phyloP scores from a whole-genome alignment of 30 jellyfish, hydroid and myxozoan species.

The Aurelia aurita complex sp. Pacific region DNA sequence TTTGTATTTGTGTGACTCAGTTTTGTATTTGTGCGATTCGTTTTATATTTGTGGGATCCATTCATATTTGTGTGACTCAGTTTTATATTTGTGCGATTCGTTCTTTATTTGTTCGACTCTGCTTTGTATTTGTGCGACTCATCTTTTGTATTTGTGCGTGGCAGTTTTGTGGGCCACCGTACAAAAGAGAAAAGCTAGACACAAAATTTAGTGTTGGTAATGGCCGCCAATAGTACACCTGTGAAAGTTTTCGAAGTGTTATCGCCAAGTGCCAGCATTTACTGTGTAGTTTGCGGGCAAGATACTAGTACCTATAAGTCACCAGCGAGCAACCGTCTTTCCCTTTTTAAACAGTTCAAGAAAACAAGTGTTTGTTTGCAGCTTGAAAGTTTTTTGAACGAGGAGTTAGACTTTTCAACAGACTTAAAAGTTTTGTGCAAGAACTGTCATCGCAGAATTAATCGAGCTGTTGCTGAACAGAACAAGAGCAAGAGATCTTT shows the following conservation, averaged over 20 bases:
- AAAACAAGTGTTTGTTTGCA: constrained; percentile 48
- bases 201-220: constrained; percentile 17
- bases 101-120: no score
- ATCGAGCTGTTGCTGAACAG: constrained; percentile 44
- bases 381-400: constrained; percentile 45
- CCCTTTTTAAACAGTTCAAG: constrained; percentile 34
- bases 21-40: no score
- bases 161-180: no score
- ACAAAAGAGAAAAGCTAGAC: no score
- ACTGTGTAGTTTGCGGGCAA: constrained; percentile 51
- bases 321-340: constrained; percentile 45
- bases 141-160: no score
- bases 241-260: constrained; percentile 44
- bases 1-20: no score
- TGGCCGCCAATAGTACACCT: constrained; percentile 47
- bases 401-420: constrained; percentile 27
- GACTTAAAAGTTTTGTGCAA: constrained; percentile 33
- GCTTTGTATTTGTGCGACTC: no score
- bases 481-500: constrained; percentile 38
- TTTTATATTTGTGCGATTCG: no score
- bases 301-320: constrained; percentile 32
- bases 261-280: constrained; percentile 45
- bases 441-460: constrained; percentile 25
- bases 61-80: no score
- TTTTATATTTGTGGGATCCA: no score